Evolutionary conservation across 2,113 vertebrate genomes (phyloP), one percentile per base, ranked within the genome.

Genomic region (Ciconia maguari): DNA sequence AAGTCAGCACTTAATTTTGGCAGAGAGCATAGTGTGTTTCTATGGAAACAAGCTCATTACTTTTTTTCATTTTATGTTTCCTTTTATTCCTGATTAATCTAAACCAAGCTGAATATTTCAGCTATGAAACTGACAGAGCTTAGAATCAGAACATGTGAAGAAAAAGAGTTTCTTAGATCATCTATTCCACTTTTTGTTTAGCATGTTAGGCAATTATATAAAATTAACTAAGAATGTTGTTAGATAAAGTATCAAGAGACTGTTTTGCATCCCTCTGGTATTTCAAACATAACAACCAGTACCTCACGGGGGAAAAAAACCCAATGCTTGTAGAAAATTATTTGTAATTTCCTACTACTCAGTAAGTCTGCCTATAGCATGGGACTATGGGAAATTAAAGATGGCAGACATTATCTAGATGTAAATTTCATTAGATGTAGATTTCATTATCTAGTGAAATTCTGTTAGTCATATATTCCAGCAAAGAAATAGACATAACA

Each of bases 1-100:
- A 78, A 94, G 87, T 96, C 96, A 95, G 91, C 86, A 84, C 48
- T 94, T 91, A 84, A 91, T 94, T 94, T 89, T 91, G 80, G 42
- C 83, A 91, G 77, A 77, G 7, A 88, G 29, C 30, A 74, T 24
- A 29, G 38, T 46, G 54, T 36, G 72, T 87, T 95, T 87, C 87
- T 71, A 89, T 78, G 61, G 94, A 93, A 91, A 87, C 69, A 51
- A 71, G 48, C 22, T 89, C 72, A 86, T 74, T 80, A 76, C 2
- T 83, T 68, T 57, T 84, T 85, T 95, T 62, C 34, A 75, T 69
- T 91, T 91, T 79, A 44, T 52, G 41, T 60, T 96, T 87, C 72
- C 36, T 69, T 83, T 83, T 89, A 93, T 46, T 92, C 30, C 42
- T 60, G 24, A 94, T 87, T 82, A 84, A 89, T 62, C 71, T 68